Evolutionary conservation across 2,113 vertebrate genomes (phyloP), one percentile per base, ranked within the genome.

Genomic region (Arenaria interpres): DNA sequence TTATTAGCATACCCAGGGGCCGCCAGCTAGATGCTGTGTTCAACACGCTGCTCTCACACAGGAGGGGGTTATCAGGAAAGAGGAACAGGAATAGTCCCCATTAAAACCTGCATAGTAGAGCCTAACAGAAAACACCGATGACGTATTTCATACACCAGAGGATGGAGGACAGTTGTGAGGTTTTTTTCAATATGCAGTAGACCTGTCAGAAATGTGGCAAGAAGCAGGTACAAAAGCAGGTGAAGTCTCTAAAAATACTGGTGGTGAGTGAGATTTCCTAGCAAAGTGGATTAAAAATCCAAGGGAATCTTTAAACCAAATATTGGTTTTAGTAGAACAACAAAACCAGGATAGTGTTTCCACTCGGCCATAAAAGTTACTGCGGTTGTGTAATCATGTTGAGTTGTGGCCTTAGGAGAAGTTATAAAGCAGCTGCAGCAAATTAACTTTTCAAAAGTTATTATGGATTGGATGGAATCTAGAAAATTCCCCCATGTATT

Each of bases 381-480:
- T 95, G 94, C 39, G 90, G 95, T 97, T 97, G 95, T 97, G 95
- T 95, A 97, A 97, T 93, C 92, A 48, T 89, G 88, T 85, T 82
- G 86, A 93, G 94, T 62, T 96, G 90, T 92, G 97, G 94, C 95
- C 95, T 97, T 89, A 95, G 94, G 96, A 97, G 81, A 68, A 95
- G 90, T 79, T 91, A 43, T 80, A 87, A 90, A 92, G 95, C 95
- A 97, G 96, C 94, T 97, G 96, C 93, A 95, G 93, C 89, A 91
- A 93, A 97, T 96, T 96, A 96, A 94, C 81, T 96, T 94, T 88
- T 95, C 96, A 95, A 88, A 95, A 91, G 91, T 95, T 81, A 97
- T 94, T 94, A 95, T 87, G 90, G 86, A 91, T 89, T 87, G 90
- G 92, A 93, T 91, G 80, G 92, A 97, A 97, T 94, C 80, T 95